These are phyloP conservation scores for Notamacropus eugenii DNA, from an alignment of 2,797 vertebrate species.

Conservation along the genomic window DNA sequence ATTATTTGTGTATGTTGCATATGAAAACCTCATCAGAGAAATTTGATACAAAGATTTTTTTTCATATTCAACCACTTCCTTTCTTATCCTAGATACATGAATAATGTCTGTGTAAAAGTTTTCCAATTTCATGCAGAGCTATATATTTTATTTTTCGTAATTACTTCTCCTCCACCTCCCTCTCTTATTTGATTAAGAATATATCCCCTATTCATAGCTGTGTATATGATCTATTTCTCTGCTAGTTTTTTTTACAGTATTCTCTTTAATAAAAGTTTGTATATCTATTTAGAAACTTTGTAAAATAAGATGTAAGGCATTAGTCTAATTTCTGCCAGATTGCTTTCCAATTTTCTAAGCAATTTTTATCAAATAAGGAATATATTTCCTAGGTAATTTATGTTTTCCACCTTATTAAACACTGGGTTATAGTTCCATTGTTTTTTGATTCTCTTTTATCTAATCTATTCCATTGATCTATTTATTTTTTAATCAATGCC, in stretches of 20 bases:
- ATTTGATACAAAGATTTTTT: not conserved
- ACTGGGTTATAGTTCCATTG: not conserved
- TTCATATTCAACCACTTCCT: not conserved
- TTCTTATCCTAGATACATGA: not conserved
- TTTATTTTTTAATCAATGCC: not conserved
- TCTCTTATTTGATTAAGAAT: not conserved
- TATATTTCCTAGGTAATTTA: not conserved
- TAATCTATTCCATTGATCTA: not conserved
- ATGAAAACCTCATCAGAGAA: not conserved
- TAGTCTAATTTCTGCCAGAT: not conserved
- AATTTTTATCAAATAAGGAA: not conserved
- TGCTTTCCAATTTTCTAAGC: not conserved
- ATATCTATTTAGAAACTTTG: not conserved
- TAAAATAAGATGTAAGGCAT: not conserved
- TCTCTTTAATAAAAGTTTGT: not conserved
- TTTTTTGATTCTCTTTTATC: not conserved
- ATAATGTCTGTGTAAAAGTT: not conserved
- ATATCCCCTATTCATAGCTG: not conserved
- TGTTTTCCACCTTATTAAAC: not conserved
- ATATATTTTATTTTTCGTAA: not conserved
- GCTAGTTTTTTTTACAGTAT: not conserved
- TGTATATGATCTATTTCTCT: not conserved
- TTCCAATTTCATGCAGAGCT: not conserved
- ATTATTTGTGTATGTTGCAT: not conserved
- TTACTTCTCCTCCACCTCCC: not conserved